phyloP scores from a whole-genome alignment of 2,888 invertebrate species.

The Aricia artaxerxes region DNA sequence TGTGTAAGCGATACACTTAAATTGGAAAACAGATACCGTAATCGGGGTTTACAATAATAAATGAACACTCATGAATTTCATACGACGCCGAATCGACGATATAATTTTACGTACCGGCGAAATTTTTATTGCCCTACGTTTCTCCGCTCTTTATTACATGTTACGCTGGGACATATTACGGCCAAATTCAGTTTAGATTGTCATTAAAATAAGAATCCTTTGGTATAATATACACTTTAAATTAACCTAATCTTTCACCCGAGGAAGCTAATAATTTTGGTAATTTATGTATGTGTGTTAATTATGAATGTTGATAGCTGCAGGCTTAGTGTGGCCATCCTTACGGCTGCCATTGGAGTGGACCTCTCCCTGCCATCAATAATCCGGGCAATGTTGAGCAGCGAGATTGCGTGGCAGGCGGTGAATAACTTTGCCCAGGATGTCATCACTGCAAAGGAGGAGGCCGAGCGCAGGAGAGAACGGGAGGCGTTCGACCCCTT shows the following conservation, averaged over 20 bases:
- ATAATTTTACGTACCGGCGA: conserved; percentile 75
- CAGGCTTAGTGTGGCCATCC: too few relatives aligned
- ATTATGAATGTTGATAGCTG: too few relatives aligned
- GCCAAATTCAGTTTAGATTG: neutral
- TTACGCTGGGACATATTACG: conserved; percentile 37
- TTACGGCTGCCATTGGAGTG: too few relatives aligned
- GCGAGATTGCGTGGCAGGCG: too few relatives aligned
- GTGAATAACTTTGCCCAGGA: too few relatives aligned
- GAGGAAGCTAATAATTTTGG: neutral
- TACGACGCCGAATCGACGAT: conserved; percentile 61
- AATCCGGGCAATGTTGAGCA: too few relatives aligned
- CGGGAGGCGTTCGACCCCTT: too few relatives aligned
- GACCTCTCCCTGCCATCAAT: too few relatives aligned
- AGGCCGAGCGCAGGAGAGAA: too few relatives aligned
- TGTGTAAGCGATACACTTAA: conserved; percentile 3
- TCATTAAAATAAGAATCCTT: neutral
- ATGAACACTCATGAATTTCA: conserved; percentile 32
- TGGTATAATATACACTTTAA: neutral
- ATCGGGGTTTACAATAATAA: conserved; percentile 29
- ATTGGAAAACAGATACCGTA: conserved; percentile 20
- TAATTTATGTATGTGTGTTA: neutral
- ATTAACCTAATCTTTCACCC: neutral
- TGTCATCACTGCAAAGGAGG: too few relatives aligned
- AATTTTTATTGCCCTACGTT: conserved; percentile 52
- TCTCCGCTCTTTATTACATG: conserved; percentile 75